Conservation (phyloP, 2,888 invertebrate species). For the Poecilus cupreus region DNA sequence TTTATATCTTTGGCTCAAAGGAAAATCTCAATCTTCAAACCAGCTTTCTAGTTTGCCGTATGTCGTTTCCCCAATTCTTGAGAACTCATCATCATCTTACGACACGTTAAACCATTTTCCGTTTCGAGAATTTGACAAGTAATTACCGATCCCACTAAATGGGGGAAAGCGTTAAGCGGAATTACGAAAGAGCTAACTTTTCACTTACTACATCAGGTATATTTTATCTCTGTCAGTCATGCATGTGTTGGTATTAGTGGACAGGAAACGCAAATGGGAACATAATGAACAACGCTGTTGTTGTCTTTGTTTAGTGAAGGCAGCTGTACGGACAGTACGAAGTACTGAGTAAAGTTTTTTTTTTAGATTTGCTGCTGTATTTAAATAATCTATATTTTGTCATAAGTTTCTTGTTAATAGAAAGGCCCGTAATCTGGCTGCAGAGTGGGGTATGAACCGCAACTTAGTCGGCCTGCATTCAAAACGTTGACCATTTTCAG, state of each 20-base stretch:
- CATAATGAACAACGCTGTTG: conserved; percentile 18
- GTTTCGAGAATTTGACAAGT: conserved; percentile 40
- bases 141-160: conserved; percentile 14
- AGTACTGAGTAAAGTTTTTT: not conserved
- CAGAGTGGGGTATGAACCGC: conserved; percentile 46
- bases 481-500: conserved; percentile 62
- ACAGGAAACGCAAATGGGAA: conserved; percentile 36
- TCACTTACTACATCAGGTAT: conserved; percentile 18
- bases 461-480: conserved; percentile 60
- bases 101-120: not conserved
- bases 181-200: conserved; percentile 39
- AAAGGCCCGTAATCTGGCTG: conserved; percentile 55
- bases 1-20: not conserved
- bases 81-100: conserved; percentile 5
- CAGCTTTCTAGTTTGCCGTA: conserved; percentile 22
- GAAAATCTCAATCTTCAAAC: not conserved
- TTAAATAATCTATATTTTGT: conserved; percentile 56
- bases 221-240: not conserved
- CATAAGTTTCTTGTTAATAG: conserved; percentile 56
- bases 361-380: conserved; percentile 26
- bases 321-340: conserved; percentile 12
- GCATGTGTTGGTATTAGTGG: not conserved
- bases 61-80: conserved; percentile 2
- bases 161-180: conserved; percentile 26
- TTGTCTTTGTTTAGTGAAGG: conserved; percentile 7